These are phyloP conservation scores for Pomatostomus ruficeps DNA, from an alignment of 2,113 vertebrate genomes.

Conservation along the genomic window DNA sequence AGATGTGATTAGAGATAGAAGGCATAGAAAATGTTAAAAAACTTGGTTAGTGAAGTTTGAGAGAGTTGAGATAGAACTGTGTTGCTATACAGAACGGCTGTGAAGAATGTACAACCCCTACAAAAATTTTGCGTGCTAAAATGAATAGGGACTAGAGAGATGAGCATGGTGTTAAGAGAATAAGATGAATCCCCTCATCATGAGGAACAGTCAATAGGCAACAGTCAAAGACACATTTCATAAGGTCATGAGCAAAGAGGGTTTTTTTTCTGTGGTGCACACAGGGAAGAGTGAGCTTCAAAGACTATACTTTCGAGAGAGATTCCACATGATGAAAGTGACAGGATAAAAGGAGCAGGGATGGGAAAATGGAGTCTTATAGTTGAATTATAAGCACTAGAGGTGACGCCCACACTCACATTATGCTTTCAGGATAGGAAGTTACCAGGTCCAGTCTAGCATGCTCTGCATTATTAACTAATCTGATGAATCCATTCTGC, in stretches of 20 bases:
- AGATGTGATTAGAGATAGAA: neutral
- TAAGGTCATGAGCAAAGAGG: neutral
- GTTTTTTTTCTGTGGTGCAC: neutral
- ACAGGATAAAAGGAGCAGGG: neutral
- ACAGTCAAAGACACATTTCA: neutral
- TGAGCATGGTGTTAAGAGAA: neutral
- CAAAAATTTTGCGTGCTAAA: neutral
- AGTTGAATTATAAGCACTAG: neutral
- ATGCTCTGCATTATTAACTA: neutral
- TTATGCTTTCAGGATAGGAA: neutral
- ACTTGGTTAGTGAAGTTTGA: neutral
- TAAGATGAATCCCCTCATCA: neutral
- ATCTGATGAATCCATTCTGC: neutral
- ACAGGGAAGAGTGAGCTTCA: neutral
- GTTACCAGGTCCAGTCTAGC: neutral
- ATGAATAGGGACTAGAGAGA: neutral
- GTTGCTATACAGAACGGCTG: neutral
- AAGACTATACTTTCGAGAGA: neutral
- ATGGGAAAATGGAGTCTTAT: neutral
- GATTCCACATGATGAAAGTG: neutral
- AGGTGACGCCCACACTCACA: neutral
- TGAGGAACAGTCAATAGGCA: neutral
- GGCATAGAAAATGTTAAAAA: neutral
- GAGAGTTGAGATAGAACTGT: neutral
- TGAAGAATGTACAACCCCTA: neutral